Conservation (phyloP, 2,888 invertebrate genomes). For the Nymphalis urticae region DNA sequence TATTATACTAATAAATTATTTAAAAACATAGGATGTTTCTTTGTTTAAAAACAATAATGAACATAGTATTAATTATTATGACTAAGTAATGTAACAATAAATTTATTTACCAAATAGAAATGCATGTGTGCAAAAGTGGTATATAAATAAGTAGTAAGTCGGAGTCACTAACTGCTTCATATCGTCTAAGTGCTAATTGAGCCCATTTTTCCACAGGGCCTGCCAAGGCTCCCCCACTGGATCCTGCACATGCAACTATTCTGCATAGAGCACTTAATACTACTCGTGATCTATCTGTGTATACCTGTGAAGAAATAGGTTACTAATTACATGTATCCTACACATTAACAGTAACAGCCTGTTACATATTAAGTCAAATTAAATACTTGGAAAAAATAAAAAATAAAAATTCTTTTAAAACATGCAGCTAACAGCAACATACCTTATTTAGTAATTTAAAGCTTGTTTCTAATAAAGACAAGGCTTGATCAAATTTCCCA, state of each 20-base stretch:
- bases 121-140: slow-evolving; percentile 85
- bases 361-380: neutral
- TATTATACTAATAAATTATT: too few species aligned
- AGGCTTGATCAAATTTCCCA: slow-evolving; percentile 83
- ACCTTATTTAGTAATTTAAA: slow-evolving; percentile 84
- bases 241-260: slow-evolving; percentile 82
- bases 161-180: slow-evolving; percentile 86
- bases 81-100: neutral
- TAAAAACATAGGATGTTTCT: too few species aligned
- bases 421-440: slow-evolving; percentile 14
- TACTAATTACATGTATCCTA: neutral
- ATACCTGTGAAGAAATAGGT: slow-evolving; percentile 65
- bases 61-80: neutral
- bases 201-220: slow-evolving; percentile 85
- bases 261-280: slow-evolving; percentile 86
- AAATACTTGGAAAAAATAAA: neutral
- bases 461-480: slow-evolving; percentile 84
- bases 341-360: neutral
- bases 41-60: too few species aligned
- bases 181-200: slow-evolving; percentile 85
- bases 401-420: neutral
- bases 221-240: slow-evolving; percentile 77
- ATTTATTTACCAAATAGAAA: slow-evolving; percentile 82
- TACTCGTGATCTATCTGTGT: slow-evolving; percentile 85
- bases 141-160: slow-evolving; percentile 86